Conservation (phyloP, 2,888 invertebrate species). For the Thymelicus acteon region DNA sequence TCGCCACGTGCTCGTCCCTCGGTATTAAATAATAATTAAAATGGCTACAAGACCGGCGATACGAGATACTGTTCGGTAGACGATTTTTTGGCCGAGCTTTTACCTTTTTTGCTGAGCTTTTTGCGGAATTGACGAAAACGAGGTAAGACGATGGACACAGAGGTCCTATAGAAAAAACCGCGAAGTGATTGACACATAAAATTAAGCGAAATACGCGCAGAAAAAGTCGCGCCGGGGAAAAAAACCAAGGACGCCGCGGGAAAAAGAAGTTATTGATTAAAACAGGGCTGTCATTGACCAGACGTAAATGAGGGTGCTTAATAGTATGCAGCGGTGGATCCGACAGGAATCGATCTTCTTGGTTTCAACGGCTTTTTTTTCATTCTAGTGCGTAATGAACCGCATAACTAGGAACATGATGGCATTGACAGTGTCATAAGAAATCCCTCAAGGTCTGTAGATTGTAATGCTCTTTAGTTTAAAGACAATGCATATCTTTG, state of each 20-base stretch:
- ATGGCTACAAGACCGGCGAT: constrained; percentile 83
- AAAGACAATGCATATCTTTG: too few species aligned
- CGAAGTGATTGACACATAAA: constrained; percentile 76
- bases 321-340: constrained; percentile 78
- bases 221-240: constrained; percentile 81
- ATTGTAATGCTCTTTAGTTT: neutral
- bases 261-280: constrained; percentile 85
- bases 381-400: constrained; percentile 31
- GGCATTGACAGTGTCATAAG: constrained; percentile 10
- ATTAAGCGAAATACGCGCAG: constrained; percentile 78
- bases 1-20: constrained; percentile 84
- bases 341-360: constrained; percentile 64
- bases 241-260: constrained; percentile 82
- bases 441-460: constrained; percentile 3
- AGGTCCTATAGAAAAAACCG: constrained; percentile 57
- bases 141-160: constrained; percentile 59
- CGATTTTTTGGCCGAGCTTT: constrained; percentile 83
- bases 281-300: constrained; percentile 84
- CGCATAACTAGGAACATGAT: constrained; percentile 22
- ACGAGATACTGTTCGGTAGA: constrained; percentile 81
- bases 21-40: constrained; percentile 85
- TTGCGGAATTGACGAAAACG: constrained; percentile 73
- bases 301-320: constrained; percentile 83
- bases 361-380: constrained; percentile 41
- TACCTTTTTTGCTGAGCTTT: constrained; percentile 78